Base-by-base conservation (phyloP, 2,888 invertebrate genomes). In the Trissolcus japonicus region DNA sequence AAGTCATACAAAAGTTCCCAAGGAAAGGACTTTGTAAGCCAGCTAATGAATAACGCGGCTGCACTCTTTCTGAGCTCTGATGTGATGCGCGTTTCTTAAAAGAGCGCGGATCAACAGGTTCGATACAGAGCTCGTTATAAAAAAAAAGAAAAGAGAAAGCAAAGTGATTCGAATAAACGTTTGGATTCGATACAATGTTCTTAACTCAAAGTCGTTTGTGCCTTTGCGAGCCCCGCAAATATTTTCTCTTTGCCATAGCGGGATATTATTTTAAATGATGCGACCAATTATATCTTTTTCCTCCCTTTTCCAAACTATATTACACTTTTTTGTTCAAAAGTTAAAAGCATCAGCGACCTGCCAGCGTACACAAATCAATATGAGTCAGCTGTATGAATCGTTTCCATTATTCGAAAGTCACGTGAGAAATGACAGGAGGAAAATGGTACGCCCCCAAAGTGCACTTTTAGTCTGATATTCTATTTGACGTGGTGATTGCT, bases 81-180 rank as follows among this genome's bases (percentile, higher is more conserved):
- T 19, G 25, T 53, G 61, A 57, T 61, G 62, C 50, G 54, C 65
- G 51, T 53, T 35, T 62, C 60, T 69, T 69, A 43, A 69, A 66
- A 69, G 48, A 16, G 53, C 7, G 35, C 29, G 68, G 73, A 78
- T 78, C 78, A 78, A 78, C 78, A 78, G 78, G 77, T 77, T 77
- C 68, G 71, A 66, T 62, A 67, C 19, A 54, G 53, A 46, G 19
- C 63, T 60, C 29, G 76, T 53, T 63, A 43, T 50, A 13, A 65
- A 16, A 51, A 65, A 25, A 25, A 25, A 4, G 0, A 25, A 6
- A 25, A 25, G 4, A 25, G 4, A 4, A 4, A 55, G 51, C 54
- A 62, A 55, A 65, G 51, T 40, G 35, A 69, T 55, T 19, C 63
- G 29, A 65, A 63, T 68, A 63, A 74, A 74, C 48, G 61, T 6